Base-by-base conservation (phyloP, 2,113 vertebrate genomes). In the Rhadina sibilatrix region DNA sequence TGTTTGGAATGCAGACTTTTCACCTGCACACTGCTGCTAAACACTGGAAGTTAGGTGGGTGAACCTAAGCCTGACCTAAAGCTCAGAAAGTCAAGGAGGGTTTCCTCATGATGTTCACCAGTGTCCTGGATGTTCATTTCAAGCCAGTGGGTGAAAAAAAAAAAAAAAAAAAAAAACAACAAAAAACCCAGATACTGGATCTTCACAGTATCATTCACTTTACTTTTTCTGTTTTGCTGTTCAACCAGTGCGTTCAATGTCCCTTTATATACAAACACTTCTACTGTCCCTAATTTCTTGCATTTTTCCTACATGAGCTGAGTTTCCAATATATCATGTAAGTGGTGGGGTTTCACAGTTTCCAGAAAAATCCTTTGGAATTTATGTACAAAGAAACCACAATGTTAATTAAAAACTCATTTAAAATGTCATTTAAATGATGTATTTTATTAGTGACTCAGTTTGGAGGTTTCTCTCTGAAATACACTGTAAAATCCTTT, bases 351-450 rank as follows among this genome's bases (percentile, higher is more conserved):
- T 1, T 50, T 85, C 50, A 64, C 21, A 70, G 42, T 91, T 87
- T 93, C 57, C 59, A 95, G 65, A 91, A 87, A 89, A 91, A 83
- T 76, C 15, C 27, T 76, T 72, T 49, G 35, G n/a, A 82, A 10
- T 40, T 37, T 50, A 44, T 90, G 93, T 91, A 83, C 66, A 77
- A 57, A 79, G 44, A 75, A 79, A 52, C 69, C 28, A 91, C 15
- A 33, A 5, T 24, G 25, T 75, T 96, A 83, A 94, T 95, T 92
- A 84, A 78, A 42, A 90, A 54, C 52, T 89, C 12, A 63, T 86
- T 95, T 86, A 38, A 93, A 93, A 93, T 70, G 33, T 74, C 8
- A 59, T 83, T 92, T 83, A 85, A 96, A 79, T 89, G 0, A 76
- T 42, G 11, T 79, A 72, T 80, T 95, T 96, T 90, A 65, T 59